Percentiles rank a stretch among this genome's conserved stretches.
Evolutionary conservation across 1,140 invertebrate species (phyloP).

Genomic region (Diabrotica virgifera): DNA sequence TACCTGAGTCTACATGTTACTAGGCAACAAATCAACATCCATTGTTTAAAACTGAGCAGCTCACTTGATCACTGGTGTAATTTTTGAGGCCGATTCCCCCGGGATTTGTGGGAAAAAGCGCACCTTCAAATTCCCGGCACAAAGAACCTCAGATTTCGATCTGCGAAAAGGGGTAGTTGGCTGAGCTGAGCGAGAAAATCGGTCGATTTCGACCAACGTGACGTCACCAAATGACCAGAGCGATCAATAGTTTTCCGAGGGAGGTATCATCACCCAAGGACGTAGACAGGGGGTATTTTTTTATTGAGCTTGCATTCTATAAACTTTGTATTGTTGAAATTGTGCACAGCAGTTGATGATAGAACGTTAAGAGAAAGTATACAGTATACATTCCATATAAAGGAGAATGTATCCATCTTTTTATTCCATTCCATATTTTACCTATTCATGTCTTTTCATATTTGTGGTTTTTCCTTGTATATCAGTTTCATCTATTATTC

Average conservation of each 20-base stretch:
- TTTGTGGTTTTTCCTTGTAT: too few relatives aligned
- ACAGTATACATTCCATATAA: too few relatives aligned
- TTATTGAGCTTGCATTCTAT: too few relatives aligned
- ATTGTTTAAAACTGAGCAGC: conserved; percentile 4
- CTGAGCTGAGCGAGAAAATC: conserved; percentile 22
- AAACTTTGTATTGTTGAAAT: too few relatives aligned
- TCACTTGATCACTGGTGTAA: conserved; percentile 4
- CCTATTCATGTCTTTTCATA: too few relatives aligned
- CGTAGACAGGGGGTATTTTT: background rate
- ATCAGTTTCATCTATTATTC: too few relatives aligned
- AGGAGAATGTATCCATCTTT: too few relatives aligned
- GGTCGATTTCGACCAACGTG: conserved; percentile 41
- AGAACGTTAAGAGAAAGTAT: too few relatives aligned
- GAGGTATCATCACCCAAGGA: conserved; percentile 1
- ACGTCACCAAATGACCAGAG: conserved; percentile 41
- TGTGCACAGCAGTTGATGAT: too few relatives aligned
- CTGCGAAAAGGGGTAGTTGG: conserved; percentile 20
- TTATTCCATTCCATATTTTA: too few relatives aligned
- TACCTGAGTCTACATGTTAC: conserved; percentile 1
- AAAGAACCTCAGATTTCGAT: conserved; percentile 26
- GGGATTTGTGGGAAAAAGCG: conserved; percentile 14
- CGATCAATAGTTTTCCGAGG: conserved; percentile 43
- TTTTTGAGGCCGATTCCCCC: background rate
- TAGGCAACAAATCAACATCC: conserved; percentile 17
- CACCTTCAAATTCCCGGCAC: conserved; percentile 1